These are phyloP conservation scores for Umimayanthus kanabou DNA, from an alignment of 92 coral and sea anemone genomes.

Conservation along the genomic window DNA sequence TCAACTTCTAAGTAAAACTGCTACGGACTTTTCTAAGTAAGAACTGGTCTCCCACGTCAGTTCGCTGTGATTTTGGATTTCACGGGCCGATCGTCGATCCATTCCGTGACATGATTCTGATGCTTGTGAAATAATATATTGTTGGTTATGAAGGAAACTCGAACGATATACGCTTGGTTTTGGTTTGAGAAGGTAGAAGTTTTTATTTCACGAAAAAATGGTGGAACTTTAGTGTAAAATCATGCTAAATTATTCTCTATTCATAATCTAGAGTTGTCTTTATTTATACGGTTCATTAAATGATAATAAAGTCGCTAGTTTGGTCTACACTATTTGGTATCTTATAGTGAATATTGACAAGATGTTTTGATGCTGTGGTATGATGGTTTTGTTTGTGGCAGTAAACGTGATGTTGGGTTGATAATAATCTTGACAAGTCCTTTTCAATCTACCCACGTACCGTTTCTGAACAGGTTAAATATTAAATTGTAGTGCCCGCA, in stretches of 20 bases:
- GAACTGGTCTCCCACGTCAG: background rate
- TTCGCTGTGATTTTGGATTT: background rate
- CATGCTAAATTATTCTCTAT: background rate
- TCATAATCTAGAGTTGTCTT: background rate
- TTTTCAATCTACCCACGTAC: background rate
- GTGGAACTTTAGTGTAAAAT: background rate
- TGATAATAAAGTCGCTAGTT: background rate
- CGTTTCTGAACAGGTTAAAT: background rate
- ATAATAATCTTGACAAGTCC: background rate
- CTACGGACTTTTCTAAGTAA: background rate
- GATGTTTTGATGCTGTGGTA: background rate
- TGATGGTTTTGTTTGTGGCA: background rate
- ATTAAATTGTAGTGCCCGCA: background rate
- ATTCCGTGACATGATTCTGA: background rate
- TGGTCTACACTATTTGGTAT: background rate
- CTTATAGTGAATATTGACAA: background rate
- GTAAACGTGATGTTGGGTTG: slow-evolving; percentile 4
- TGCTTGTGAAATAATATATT: background rate
- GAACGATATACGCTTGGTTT: background rate
- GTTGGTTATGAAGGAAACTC: background rate
- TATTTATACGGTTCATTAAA: background rate
- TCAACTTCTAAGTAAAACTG: slow-evolving; percentile 2
- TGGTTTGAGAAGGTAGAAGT: background rate
- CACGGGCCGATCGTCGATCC: background rate
- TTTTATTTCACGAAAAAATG: background rate